Evolutionary conservation across 2,888 invertebrate species (phyloP), one percentile per base, ranked within the genome.

Genomic region (Acrobasis consociella): DNA sequence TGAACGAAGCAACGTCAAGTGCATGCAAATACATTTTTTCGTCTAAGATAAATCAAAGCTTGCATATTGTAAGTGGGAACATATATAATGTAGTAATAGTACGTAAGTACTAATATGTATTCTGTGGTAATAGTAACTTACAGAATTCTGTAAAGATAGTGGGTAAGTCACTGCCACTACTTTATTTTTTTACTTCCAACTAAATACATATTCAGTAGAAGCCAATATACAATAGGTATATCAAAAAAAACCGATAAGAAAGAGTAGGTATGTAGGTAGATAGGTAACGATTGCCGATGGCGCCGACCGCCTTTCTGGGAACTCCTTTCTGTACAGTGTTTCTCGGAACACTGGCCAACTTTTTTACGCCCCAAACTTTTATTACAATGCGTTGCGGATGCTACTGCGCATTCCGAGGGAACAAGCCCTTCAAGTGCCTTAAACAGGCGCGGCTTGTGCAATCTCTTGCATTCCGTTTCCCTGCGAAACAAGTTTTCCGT

Each of bases 221-320:
- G 42, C 42, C 10, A 42, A 42, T 13, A 42, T 42, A 42, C 1
- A 11, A 42, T 42, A 5, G 42, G 42, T 11, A 42, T 42, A 11
- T 11, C 42, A 42, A 11, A 11, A 11, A 42, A 42, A 42, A n/a
- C n/a, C 42, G 42, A 42, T 42, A 42, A 42, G 42, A 42, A 42
- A 42, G 39, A 39, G 10, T 10, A 9, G 42, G n/a, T n/a, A n/a
- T n/a, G n/a, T n/a, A n/a, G n/a, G n/a, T n/a, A n/a, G n/a, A 42
- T 42, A 42, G 42, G 42, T 42, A 68, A 67, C 68, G 68, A n/a
- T 17, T 37, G 49, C 31, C 17, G 46, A 22, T 52, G 49, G 52
- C 70, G 71, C 71, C 72, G 71, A 69, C 70, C 65, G 73, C 69
- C 68, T 65, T 86, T 86, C 85, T 71, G 71, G 70, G 82, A 85